A percentile compares a stretch with the other conserved stretches of the same genome.
These are phyloP conservation scores for Aphrocallistes beatrix DNA, from an alignment of 37 sponge, comb jelly and placozoan species.

Conservation along the genomic window DNA sequence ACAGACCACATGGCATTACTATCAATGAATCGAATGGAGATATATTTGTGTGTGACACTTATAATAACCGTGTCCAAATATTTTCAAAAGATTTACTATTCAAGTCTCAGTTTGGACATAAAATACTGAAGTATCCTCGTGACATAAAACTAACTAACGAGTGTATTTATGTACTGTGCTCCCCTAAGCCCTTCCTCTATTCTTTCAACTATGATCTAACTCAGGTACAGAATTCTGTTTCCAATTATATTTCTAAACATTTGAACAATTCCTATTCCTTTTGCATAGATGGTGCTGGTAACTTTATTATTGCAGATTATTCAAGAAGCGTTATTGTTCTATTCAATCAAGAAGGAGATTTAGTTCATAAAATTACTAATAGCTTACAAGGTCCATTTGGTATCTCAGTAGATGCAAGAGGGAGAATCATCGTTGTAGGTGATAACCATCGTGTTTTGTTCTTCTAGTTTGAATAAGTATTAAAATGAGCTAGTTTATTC, in stretches of 20 bases:
- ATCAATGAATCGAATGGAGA: neutral
- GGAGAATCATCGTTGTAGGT: constrained; percentile 1
- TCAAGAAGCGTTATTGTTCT: neutral
- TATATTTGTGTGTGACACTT: neutral
- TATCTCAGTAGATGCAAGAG: neutral
- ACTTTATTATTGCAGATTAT: neutral
- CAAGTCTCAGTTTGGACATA: neutral
- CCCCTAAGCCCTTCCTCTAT: neutral
- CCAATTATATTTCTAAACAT: neutral
- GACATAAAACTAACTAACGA: neutral
- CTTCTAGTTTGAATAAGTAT: no score
- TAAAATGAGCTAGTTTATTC: no score
- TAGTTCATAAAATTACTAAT: neutral
- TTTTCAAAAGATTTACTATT: neutral
- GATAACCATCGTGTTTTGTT: no score
- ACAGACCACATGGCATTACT: neutral
- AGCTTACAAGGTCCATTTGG: neutral
- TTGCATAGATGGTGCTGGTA: neutral
- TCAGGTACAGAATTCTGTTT: no score
- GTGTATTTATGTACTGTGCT: neutral
- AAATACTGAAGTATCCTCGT: neutral
- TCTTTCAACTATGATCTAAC: neutral
- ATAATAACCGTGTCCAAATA: neutral
- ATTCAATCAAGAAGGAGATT: neutral
- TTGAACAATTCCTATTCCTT: neutral